These are phyloP conservation scores for Drosophila serrata DNA, from an alignment of 1,140 invertebrate genomes.

Conservation along the genomic window DNA sequence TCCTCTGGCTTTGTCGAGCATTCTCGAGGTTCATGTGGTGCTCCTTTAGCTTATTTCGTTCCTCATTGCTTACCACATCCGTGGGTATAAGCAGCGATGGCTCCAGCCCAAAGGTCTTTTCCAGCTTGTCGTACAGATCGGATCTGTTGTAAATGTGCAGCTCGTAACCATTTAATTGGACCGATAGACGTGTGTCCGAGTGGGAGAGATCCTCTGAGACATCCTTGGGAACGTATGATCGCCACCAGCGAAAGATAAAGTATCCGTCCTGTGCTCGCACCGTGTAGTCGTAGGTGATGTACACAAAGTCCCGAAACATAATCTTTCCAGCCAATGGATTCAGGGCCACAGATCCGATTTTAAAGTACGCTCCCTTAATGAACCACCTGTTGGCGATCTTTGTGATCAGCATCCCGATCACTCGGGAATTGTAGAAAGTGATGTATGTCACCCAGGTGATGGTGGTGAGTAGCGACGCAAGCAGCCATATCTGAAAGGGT, in stretches of 20 bases:
- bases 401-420: constrained; percentile 95
- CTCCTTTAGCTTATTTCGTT: constrained; percentile 85
- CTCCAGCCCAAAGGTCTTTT: constrained; percentile 95
- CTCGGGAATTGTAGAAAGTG: constrained; percentile 97
- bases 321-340: constrained; percentile 98
- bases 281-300: constrained; percentile 97
- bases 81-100: constrained; percentile 89
- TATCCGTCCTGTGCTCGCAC: constrained; percentile 98
- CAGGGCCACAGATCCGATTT: constrained; percentile 97
- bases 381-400: constrained; percentile 95
- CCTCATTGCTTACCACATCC: constrained; percentile 69
- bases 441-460: constrained; percentile 96
- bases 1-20: constrained; percentile 86
- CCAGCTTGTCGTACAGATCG: constrained; percentile 94
- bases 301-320: constrained; percentile 98
- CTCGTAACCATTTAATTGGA: constrained; percentile 98
- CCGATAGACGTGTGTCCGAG: constrained; percentile 96
- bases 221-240: constrained; percentile 97
- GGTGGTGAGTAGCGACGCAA: constrained; percentile 90
- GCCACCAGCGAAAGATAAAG: constrained; percentile 98
- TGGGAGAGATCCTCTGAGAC: constrained; percentile 98
- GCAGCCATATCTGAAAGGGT: constrained; percentile 86
- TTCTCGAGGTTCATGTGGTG: constrained; percentile 88
- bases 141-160: constrained; percentile 98
- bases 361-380: constrained; percentile 93